Evolutionary conservation across 2,888 invertebrate genomes (phyloP).

Genomic region (Drosophila meridiana): DNA sequence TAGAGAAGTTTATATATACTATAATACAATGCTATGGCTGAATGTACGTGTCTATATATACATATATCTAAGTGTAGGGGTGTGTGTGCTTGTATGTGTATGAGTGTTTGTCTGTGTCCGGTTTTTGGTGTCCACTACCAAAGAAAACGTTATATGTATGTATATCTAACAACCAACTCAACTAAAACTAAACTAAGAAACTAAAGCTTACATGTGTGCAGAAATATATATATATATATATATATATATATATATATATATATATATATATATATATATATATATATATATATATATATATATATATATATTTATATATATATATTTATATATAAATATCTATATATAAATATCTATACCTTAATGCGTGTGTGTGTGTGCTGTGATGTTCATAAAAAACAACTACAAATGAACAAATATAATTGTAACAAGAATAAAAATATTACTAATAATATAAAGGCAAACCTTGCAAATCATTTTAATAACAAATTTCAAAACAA

Average conservation of each 20-base stretch:
- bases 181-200: slow-evolving; percentile 44
- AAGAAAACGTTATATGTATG: slow-evolving; percentile 2
- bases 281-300: slow-evolving; percentile 11
- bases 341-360: not conserved
- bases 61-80: not conserved
- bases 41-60: slow-evolving; percentile 1
- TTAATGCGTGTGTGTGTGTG: slow-evolving; percentile 25
- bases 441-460: slow-evolving; percentile 56
- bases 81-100: slow-evolving; percentile 1
- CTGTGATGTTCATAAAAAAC: not conserved
- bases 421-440: slow-evolving; percentile 35
- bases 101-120: slow-evolving; percentile 5
- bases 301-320: not conserved
- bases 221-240: slow-evolving; percentile 17
- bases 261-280: not conserved
- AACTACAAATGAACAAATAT: slow-evolving; percentile 10
- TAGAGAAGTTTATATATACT: not conserved
- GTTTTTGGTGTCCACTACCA: slow-evolving; percentile 43
- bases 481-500: slow-evolving; percentile 26
- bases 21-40: slow-evolving; percentile 27
- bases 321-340: not conserved
- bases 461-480: slow-evolving; percentile 71
- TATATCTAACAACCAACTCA: slow-evolving; percentile 16
- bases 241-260: not conserved
- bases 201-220: slow-evolving; percentile 19